Base-by-base conservation (phyloP, 2,797 vertebrate genomes). In the Dryobates pubescens region DNA sequence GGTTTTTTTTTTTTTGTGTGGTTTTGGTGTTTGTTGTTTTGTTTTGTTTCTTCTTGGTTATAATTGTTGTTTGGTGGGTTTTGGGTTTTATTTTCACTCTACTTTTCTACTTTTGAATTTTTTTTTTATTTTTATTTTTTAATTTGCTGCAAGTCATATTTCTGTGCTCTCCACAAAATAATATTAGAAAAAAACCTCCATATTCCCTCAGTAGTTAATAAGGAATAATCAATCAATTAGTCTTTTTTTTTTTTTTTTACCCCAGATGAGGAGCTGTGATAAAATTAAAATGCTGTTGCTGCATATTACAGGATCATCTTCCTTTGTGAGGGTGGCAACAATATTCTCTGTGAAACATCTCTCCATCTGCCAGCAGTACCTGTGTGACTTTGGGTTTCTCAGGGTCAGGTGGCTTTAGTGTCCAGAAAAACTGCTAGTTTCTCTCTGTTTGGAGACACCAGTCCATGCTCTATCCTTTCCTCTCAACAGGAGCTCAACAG, bases 131-230 rank as follows among this genome's bases (percentile, higher is more conserved):
- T 11, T 38, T 12, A 38, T 29, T 11, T 58, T 43, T n/a, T 34
- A 0, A 13, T 61, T 63, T 67, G 1, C 5, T 62, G 10, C 15
- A 69, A 30, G 13, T 49, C 6, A 2, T 36, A 54, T 47, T 79
- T 75, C 22, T 51, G 27, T 76, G 7, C 2, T 76, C 10, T 56
- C 10, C 17, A 7, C 2, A 77, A 15, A 76, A 71, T 38, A 8
- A 23, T 8, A 36, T 5, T 8, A 4, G 3, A 16, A 47, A 70
- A 70, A 67, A 18, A 2, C 5, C 0, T 3, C 5, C 0, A 0
- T 57, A 24, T n/a, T 80, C 3, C 19, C 51, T 69, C 30, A 29
- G 23, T 12, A 70, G 14, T 4, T 36, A 11, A 4, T 41, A 32
- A 72, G 10, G 30, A 56, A 45, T 47, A 76, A 82, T 38, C 1